Evolutionary conservation across 2,113 vertebrate species (phyloP).

Genomic region (Anas platyrhynchos): DNA sequence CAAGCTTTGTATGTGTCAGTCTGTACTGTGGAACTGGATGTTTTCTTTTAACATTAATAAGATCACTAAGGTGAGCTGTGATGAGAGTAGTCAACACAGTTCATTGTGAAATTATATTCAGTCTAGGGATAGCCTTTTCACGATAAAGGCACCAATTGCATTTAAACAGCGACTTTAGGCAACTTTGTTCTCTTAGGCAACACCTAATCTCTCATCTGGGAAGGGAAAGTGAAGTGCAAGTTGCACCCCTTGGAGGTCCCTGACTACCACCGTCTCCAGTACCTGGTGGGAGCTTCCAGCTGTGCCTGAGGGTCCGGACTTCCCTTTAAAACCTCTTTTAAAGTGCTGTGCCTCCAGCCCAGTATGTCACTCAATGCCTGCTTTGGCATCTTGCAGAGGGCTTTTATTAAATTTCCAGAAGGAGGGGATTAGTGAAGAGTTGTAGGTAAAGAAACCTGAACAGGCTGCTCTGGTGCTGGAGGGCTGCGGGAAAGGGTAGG

Average conservation of each 20-base stretch:
- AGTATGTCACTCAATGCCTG: no score
- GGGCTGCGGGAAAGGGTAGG: no score
- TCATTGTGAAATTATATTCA: not conserved
- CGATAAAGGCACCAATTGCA: not conserved
- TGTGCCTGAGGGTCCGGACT: not conserved
- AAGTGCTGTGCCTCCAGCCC: not conserved
- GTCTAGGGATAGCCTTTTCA: not conserved
- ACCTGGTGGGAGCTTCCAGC: not conserved
- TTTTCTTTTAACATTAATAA: not conserved
- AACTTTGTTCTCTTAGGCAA: not conserved
- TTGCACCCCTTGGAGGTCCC: rapidly evolving
- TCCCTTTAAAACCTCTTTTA: not conserved
- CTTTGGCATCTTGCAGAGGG: not conserved
- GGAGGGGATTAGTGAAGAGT: no score
- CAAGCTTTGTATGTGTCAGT: not conserved
- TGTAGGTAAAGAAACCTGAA: no score
- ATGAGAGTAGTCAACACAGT: not conserved
- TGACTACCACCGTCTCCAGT: not conserved
- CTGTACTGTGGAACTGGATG: not conserved
- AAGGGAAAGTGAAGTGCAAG: not conserved
- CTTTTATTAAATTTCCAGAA: no score
- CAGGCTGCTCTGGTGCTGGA: no score
- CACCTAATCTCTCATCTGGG: not conserved
- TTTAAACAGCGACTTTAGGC: not conserved
- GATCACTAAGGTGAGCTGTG: not conserved